phyloP scores from a whole-genome alignment of 2,113 vertebrate genomes.

The Dermatemys mawii region DNA sequence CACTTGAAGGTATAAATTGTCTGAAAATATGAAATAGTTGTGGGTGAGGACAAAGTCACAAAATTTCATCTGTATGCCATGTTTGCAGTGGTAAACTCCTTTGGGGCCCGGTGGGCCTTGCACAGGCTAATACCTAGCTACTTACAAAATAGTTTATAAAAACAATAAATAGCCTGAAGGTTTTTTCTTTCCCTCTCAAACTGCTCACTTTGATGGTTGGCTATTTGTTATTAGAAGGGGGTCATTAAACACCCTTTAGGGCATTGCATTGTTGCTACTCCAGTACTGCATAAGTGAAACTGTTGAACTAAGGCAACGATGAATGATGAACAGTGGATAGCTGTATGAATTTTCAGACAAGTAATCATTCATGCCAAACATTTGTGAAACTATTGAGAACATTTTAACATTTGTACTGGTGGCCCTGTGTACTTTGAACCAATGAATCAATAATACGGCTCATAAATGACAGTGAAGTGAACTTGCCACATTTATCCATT shows the following conservation, averaged over 20 bases:
- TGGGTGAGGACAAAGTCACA: no score
- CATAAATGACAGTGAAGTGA: not conserved
- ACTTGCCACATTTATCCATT: not conserved
- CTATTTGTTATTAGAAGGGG: not conserved
- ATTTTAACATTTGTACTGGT: not conserved
- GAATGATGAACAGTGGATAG: not conserved
- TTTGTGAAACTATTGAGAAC: not conserved
- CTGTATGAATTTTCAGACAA: not conserved
- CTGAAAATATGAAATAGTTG: no score
- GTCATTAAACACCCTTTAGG: not conserved
- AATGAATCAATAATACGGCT: not conserved
- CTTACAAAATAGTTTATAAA: not conserved
- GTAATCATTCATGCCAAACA: not conserved
- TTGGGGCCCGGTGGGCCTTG: not conserved
- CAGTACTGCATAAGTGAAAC: not conserved
- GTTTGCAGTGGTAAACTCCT: not conserved
- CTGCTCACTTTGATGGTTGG: not conserved
- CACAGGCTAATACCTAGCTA: no score
- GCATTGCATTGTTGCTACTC: not conserved
- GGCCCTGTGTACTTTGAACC: not conserved
- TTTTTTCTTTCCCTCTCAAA: not conserved
- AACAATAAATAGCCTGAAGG: not conserved
- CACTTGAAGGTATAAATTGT: no score
- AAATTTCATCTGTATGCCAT: not conserved
- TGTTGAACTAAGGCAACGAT: not conserved